A percentile compares a stretch with the other conserved stretches of the same genome.
Evolutionary conservation across 2,113 vertebrate genomes (phyloP).

Genomic region (Melanerpes formicivorus): DNA sequence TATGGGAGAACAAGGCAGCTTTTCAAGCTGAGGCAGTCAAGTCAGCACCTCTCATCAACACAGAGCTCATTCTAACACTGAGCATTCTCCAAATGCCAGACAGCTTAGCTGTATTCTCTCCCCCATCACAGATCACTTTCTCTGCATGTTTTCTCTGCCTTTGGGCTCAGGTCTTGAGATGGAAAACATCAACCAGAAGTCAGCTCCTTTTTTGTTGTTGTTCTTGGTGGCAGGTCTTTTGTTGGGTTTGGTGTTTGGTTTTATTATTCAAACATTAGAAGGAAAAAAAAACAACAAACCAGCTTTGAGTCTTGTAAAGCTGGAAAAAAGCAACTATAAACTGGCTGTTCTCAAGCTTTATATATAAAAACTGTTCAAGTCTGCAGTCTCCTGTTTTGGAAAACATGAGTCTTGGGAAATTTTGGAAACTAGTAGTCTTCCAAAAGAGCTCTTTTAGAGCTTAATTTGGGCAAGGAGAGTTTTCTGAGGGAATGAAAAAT

Average conservation of each 20-base stretch:
- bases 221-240: no score
- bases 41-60: neutral
- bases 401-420: neutral
- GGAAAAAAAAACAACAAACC: neutral
- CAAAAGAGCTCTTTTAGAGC: neutral
- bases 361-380: neutral
- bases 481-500: neutral
- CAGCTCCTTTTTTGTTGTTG: neutral
- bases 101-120: constrained; percentile 13
- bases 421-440: constrained; percentile 9
- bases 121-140: constrained; percentile 20
- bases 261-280: neutral
- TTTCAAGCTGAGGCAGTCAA: neutral
- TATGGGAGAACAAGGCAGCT: neutral
- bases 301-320: neutral
- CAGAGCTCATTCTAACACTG: neutral
- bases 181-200: constrained; percentile 12
- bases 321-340: neutral
- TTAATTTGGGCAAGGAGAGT: neutral
- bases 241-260: neutral
- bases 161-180: neutral
- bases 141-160: constrained; percentile 7
- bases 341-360: neutral
- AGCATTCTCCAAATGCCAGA: constrained; percentile 34
- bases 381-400: neutral